Evolutionary conservation across 2,888 invertebrate species (phyloP), one percentile per base, ranked within the genome.

Genomic region (Fragum fragum): DNA sequence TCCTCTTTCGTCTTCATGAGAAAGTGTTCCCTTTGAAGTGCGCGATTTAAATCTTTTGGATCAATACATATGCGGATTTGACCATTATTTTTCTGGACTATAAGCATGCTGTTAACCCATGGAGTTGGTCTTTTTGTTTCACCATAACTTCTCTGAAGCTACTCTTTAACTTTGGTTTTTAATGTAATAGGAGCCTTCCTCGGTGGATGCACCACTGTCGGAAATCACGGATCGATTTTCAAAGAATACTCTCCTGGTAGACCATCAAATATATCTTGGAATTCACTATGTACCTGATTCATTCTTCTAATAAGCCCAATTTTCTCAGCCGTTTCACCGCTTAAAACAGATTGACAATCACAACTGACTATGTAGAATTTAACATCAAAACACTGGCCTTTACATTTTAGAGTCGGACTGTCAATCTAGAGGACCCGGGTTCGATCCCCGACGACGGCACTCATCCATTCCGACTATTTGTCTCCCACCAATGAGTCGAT

Each of bases 1-100:
- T 83, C 81, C 68, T 81, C 83, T 26, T 76, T 47, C 1, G 81
- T 81, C 55, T 76, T 81, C 79, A 81, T 71, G 3, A 79, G 78
- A 47, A 63, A 80, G 21, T 86, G 81, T 76, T 80, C 76, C 14
- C 81, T 32, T 39, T 57, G 14, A n/a, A 83, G 73, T 0, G 83
- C 83, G 1, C 47, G 47, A 61, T 80, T 85, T 23, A 85, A 47
- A 29, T 83, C 81, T 59, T 71, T 80, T 0, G 85, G 80, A 42
- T 80, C 85, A 18, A 80, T 73, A 23, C 76, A 81, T 21, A 82
- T 71, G 0, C 76, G 21, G 1, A 82, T 57, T 18, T 61, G 18
- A 16, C 75, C 75, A 66, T 78, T 76, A 21, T 66, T 29, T 57
- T 83, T 83, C n/a, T 39, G 39, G 6, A 80, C 74, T 7, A 61